Conservation (phyloP, 2,888 invertebrate species). For the Zootermopsis nevadensis region DNA sequence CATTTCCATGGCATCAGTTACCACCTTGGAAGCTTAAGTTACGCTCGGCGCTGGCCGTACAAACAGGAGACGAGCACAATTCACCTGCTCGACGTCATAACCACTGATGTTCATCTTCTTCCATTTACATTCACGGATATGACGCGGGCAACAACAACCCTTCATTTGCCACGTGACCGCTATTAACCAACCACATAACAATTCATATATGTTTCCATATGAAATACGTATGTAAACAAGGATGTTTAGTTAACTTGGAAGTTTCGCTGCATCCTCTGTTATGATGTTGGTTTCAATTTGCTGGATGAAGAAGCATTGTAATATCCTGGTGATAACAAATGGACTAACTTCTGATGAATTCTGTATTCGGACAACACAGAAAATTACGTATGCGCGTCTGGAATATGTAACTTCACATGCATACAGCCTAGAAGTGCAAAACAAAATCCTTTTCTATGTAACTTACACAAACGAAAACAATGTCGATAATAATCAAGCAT, state of each 20-base stretch:
- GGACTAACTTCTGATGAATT: neutral
- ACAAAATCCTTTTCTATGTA: too few relatives aligned
- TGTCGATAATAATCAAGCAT: too few relatives aligned
- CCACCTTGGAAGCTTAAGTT: neutral
- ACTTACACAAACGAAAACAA: too few relatives aligned
- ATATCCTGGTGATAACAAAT: neutral
- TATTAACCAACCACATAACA: slow-evolving; percentile 3
- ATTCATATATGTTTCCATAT: slow-evolving; percentile 3
- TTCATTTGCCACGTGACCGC: slow-evolving; percentile 13
- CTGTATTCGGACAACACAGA: neutral
- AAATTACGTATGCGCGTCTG: too few relatives aligned
- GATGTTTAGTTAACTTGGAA: neutral
- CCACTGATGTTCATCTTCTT: neutral
- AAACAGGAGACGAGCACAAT: neutral
- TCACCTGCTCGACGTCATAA: neutral
- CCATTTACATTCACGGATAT: neutral
- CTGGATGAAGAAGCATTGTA: neutral
- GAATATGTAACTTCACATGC: too few relatives aligned
- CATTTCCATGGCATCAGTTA: neutral
- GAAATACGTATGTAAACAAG: slow-evolving; percentile 5
- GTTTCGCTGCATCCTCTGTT: neutral
- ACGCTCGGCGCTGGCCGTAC: too few relatives aligned
- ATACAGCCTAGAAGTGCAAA: too few relatives aligned
- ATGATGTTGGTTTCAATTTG: neutral
- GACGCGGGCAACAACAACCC: neutral